Base-by-base conservation (phyloP, 2,113 vertebrate species). In the Oryzias curvinotus region DNA sequence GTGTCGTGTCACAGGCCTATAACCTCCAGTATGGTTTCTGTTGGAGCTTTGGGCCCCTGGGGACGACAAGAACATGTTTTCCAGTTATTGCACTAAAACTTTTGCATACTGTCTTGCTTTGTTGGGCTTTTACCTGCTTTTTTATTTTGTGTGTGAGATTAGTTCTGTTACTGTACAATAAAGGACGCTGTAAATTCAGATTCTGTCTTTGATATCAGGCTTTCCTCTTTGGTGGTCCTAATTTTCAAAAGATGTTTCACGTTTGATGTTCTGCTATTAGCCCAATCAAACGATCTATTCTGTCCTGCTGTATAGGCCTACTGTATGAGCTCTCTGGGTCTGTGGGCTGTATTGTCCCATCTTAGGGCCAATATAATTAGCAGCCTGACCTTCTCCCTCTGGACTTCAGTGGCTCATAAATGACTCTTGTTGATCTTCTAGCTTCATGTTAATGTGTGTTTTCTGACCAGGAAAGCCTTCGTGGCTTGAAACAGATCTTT, bases 251-350 rank as follows among this genome's bases (percentile, higher is more conserved):
- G 67, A 73, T 84, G 58, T 65, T 75, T 81, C 63, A 74, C 82
- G 80, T 86, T 88, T 87, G 75, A 84, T 84, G 77, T 87, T 51
- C 56, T 69, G 73, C 78, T 85, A 87, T 87, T 86, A 85, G 76
- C 53, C 76, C 71, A 84, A 86, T 88, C 66, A 65, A 62, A 88
- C 83, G 82, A 87, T 54, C 72, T 52, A 62, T 74, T 75, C 30
- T 65, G 2, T 65, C 17, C 57, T 75, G 67, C 68, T 87, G 79
- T 84, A 75, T 81, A 23, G 79, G 15, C 15, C 75, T 70, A 85
- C 78, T 88, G 87, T 85, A 86, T 72, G 69, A 54, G 23, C 41
- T 53, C 43, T 71, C 53, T 76, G 75, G 63, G 62, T 62, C 65
- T 62, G 73, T 72, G 62, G 78, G 60, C 77, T 75, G 57, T 13